Evolutionary conservation across 2,113 vertebrate species (phyloP).

Genomic region (Lipophrys pholis): DNA sequence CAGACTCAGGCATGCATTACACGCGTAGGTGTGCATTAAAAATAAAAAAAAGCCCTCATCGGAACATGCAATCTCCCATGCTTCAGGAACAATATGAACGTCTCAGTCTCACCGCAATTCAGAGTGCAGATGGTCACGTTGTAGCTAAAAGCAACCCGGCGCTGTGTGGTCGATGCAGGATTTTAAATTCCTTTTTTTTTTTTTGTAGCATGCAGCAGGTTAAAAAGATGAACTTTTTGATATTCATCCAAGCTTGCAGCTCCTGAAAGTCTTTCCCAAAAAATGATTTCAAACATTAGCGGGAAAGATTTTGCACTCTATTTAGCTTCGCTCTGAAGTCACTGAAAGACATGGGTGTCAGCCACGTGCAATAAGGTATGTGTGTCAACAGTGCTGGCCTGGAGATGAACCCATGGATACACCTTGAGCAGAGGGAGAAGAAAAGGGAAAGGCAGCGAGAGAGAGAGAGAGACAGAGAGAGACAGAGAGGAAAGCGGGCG

Average conservation of each 20-base stretch:
- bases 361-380: constrained; percentile 71
- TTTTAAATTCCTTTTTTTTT: not conserved
- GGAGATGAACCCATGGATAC: constrained; percentile 71
- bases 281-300: constrained; percentile 23
- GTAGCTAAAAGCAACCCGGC: constrained; percentile 7
- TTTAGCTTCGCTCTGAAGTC: not conserved
- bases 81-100: constrained; percentile 37
- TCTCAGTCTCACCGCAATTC: constrained; percentile 40
- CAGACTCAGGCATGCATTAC: constrained; percentile 43
- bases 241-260: constrained; percentile 2
- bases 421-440: constrained; percentile 71
- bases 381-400: constrained; percentile 80
- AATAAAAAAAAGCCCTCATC: constrained; percentile 67
- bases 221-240: not conserved
- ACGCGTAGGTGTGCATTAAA: constrained; percentile 56
- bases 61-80: constrained; percentile 24
- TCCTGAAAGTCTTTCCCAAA: constrained; percentile 3
- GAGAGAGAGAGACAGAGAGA: constrained; percentile 40
- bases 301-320: constrained; percentile 27
- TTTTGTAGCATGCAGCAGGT: not conserved
- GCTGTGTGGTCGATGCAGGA: constrained; percentile 4
- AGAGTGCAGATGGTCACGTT: constrained; percentile 59
- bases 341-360: constrained; percentile 68
- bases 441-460: constrained; percentile 72
- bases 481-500: constrained; percentile 64